These are phyloP conservation scores for Scrobipalpa atriplicella DNA, from an alignment of 2,888 invertebrate genomes.

Conservation along the genomic window DNA sequence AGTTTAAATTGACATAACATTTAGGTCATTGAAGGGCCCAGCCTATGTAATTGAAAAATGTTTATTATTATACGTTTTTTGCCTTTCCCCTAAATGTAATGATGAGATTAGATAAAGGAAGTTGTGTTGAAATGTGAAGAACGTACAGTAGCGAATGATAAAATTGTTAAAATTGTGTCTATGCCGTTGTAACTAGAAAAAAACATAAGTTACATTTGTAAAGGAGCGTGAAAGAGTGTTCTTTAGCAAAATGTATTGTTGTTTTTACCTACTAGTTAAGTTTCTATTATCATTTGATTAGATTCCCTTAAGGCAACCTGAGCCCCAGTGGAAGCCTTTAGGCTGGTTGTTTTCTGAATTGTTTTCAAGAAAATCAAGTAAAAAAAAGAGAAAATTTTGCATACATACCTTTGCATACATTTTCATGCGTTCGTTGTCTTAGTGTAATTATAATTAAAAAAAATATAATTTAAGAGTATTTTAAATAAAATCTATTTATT, in stretches of 20 bases:
- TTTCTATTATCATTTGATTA: neutral
- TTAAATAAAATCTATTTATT: no score
- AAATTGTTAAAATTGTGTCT: neutral
- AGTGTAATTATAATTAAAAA: no score
- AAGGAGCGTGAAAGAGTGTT: neutral
- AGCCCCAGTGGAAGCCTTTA: constrained; percentile 2
- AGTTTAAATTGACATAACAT: constrained; percentile 52
- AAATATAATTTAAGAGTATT: no score
- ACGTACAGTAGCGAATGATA: neutral
- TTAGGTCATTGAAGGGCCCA: constrained; percentile 54
- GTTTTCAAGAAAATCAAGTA: no score
- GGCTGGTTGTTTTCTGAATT: neutral
- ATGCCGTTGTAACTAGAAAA: no score
- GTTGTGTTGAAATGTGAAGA: neutral
- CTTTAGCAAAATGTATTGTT: neutral
- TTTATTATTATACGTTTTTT: constrained; percentile 11
- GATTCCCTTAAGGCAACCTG: neutral
- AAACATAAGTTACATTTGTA: neutral
- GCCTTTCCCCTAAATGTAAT: constrained; percentile 53
- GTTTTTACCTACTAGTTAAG: neutral
- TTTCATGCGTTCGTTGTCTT: no score
- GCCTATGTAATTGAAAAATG: constrained; percentile 50
- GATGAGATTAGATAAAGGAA: neutral
- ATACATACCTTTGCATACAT: no score
- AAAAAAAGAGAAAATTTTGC: neutral